Conservation (phyloP, 2,113 vertebrate species). For the Origma solitaria region DNA sequence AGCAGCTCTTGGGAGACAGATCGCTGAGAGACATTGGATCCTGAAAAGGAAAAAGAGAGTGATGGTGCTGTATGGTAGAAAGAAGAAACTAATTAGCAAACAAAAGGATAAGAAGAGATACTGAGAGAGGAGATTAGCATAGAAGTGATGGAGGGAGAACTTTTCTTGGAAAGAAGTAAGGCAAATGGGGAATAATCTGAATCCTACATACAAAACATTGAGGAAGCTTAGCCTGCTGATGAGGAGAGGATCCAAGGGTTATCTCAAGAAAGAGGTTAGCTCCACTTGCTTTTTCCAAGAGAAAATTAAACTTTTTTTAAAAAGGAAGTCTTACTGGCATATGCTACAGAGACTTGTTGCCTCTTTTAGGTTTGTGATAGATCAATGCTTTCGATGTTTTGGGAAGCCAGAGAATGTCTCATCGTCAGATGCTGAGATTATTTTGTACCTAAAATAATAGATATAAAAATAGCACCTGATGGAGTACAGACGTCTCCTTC, state of each 20-base stretch:
- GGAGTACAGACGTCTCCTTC: neutral
- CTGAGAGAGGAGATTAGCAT: neutral
- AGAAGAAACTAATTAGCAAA: neutral
- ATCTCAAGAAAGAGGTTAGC: neutral
- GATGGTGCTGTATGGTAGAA: neutral
- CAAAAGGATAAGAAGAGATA: neutral
- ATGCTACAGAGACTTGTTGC: neutral
- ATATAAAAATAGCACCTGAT: conserved; percentile 24
- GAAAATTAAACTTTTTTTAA: neutral
- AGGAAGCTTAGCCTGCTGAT: neutral
- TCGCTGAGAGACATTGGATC: neutral
- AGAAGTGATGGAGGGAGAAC: neutral
- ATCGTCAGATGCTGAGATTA: conserved; percentile 22
- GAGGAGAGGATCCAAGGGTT: neutral
- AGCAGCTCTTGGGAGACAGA: neutral
- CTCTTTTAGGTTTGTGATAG: neutral
- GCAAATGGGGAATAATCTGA: neutral
- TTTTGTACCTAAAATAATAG: conserved; percentile 32
- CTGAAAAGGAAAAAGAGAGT: neutral
- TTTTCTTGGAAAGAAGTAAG: neutral
- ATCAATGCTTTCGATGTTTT: neutral
- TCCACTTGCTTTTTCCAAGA: neutral
- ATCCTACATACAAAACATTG: neutral
- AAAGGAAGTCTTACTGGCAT: neutral
- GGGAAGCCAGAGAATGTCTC: conserved; percentile 4